Evolutionary conservation across 2,888 invertebrate species (phyloP).

Genomic region (Ligdia adustata): DNA sequence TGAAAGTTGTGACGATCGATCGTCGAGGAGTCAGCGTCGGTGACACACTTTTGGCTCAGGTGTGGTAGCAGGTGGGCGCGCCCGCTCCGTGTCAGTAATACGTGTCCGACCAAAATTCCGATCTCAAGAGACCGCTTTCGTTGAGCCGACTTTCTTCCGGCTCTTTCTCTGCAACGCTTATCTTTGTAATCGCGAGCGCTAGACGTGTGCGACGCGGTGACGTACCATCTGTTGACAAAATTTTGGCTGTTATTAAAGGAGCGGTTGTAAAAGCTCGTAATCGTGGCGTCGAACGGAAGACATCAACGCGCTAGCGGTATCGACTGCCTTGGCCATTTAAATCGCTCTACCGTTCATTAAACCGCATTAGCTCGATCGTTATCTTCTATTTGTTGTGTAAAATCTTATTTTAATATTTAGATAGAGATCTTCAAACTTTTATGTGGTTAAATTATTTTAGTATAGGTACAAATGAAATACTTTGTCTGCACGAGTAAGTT

Average conservation of each 20-base stretch:
- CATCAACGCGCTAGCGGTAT: conserved; percentile 70
- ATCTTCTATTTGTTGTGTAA: conserved; percentile 29
- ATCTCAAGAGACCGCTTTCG: conserved; percentile 75
- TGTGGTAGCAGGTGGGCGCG: conserved; percentile 80
- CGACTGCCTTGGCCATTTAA: conserved; percentile 33
- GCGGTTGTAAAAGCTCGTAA: conserved; percentile 47
- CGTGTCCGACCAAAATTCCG: conserved; percentile 78
- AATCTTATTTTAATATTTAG: not conserved
- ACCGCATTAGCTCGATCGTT: conserved; percentile 33
- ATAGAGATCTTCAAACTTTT: no score
- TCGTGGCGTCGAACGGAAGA: conserved; percentile 64
- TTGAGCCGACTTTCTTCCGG: conserved; percentile 74
- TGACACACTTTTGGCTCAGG: conserved; percentile 82
- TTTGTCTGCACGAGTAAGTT: no score
- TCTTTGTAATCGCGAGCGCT: conserved; percentile 16
- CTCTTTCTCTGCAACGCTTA: conserved; percentile 25
- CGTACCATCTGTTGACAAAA: conserved; percentile 18
- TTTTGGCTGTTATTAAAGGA: conserved; percentile 11
- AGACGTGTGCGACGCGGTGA: conserved; percentile 3
- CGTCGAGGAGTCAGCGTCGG: conserved; percentile 71
- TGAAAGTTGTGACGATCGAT: conserved; percentile 80
- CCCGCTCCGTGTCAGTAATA: conserved; percentile 65
- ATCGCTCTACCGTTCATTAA: conserved; percentile 31
- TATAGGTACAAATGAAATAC: no score
- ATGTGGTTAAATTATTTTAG: no score